A percentile compares a stretch with the other conserved stretches of the same genome.
phyloP scores from a whole-genome alignment of 2,113 vertebrate species.

The Nymphicus hollandicus region DNA sequence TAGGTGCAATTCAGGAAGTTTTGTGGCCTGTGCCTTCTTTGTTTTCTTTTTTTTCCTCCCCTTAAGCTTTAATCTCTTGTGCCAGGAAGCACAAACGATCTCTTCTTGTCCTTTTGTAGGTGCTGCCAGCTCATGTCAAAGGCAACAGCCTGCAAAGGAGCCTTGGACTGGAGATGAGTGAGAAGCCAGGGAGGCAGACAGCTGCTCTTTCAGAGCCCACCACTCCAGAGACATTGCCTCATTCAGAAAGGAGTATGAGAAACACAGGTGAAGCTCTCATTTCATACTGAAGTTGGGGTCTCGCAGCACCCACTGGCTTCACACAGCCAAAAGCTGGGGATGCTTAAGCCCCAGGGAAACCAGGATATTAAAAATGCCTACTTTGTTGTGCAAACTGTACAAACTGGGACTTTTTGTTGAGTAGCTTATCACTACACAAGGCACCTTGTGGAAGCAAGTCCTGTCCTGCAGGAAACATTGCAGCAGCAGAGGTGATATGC shows the following conservation, averaged over 20 bases:
- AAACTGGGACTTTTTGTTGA: not conserved
- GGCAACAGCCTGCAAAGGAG: not conserved
- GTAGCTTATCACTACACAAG: fast-evolving
- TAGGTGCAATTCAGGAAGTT: not conserved
- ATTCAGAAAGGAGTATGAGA: fast-evolving
- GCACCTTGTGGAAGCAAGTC: not conserved
- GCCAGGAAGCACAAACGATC: not conserved
- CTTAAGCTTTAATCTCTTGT: fast-evolving
- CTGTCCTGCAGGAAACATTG: fast-evolving
- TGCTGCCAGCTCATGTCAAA: not conserved
- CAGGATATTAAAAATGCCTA: not conserved
- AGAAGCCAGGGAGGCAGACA: not conserved
- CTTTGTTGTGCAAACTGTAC: not conserved
- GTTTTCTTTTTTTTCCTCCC: fast-evolving
- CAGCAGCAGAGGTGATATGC: not conserved
- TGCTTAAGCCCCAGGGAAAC: not conserved
- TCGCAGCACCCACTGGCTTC: not conserved
- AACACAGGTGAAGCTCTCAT: not conserved
- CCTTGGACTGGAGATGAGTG: not conserved
- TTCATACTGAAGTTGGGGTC: not conserved
- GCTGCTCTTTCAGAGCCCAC: not conserved
- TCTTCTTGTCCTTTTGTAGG: not conserved
- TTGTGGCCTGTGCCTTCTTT: not conserved
- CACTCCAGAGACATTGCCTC: not conserved
- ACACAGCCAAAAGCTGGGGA: not conserved